These are phyloP conservation scores for Amblyornis subalaris DNA, from an alignment of 2,113 vertebrate genomes.

Conservation along the genomic window DNA sequence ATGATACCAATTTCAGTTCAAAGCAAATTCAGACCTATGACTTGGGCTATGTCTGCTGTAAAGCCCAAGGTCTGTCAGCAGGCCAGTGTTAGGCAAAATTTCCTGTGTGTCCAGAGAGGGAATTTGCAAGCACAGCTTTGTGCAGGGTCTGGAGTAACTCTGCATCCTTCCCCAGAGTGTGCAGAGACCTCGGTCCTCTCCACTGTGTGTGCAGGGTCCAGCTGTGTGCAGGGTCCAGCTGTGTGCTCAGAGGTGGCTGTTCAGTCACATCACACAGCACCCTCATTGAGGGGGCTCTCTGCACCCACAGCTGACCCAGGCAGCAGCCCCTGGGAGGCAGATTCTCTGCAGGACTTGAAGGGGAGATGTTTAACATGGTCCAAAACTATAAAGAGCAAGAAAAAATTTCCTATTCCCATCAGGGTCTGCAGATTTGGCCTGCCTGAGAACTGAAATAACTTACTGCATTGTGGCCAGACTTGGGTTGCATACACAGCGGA, in stretches of 20 bases:
- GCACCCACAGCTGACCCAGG: rapidly evolving
- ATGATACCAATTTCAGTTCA: background rate
- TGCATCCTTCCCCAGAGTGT: background rate
- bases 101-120: background rate
- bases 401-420: background rate
- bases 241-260: background rate
- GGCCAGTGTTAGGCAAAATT: background rate
- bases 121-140: background rate
- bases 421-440: background rate
- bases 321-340: background rate
- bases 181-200: background rate
- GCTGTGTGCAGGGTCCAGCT: background rate
- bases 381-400: background rate
- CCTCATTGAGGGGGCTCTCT: background rate
- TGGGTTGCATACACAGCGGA: background rate
- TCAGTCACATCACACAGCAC: too few relatives aligned
- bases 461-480: background rate
- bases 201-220: background rate
- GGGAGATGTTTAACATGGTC: background rate
- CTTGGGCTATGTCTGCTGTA: background rate
- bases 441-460: background rate
- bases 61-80: background rate
- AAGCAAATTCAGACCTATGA: background rate
- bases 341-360: background rate
- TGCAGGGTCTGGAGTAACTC: rapidly evolving